Percentiles rank a stretch among this genome's conserved stretches.
Evolutionary conservation across 1,140 invertebrate genomes (phyloP).

Genomic region (Bombus waltoni): DNA sequence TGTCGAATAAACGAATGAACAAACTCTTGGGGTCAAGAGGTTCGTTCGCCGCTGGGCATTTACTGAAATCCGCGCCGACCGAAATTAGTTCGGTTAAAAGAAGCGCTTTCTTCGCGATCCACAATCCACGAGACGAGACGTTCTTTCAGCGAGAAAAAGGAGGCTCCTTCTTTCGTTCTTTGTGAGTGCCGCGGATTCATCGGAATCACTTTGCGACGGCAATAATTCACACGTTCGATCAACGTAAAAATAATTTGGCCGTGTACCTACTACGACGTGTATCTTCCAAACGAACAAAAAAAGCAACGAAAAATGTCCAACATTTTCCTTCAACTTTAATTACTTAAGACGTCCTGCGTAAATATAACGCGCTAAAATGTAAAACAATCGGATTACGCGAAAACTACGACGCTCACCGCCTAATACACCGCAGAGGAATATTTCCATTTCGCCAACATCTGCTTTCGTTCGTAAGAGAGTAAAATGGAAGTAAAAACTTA

Average conservation of each 20-base stretch:
- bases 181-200: constrained; percentile 1
- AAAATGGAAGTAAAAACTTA: constrained; percentile 34
- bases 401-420: neutral
- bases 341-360: neutral
- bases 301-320: neutral
- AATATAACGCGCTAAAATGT: neutral
- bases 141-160: neutral
- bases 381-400: constrained; percentile 20
- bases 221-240: neutral
- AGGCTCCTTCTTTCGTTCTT: neutral
- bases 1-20: neutral
- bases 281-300: too few relatives aligned
- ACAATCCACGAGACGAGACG: neutral
- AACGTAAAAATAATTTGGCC: constrained; percentile 6
- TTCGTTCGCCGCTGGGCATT: constrained; percentile 10
- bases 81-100: constrained; percentile 51
- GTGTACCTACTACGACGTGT: too few relatives aligned
- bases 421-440: too few relatives aligned
- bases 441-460: constrained; percentile 23
- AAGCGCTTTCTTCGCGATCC: constrained; percentile 3
- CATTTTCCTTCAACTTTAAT: too few relatives aligned
- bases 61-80: constrained; percentile 31
- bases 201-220: neutral
- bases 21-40: neutral
- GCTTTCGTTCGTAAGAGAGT: neutral